A percentile compares a stretch with the other conserved stretches of the same genome.
phyloP scores from a whole-genome alignment of 2,113 vertebrate genomes.

The Perognathus longimembris region DNA sequence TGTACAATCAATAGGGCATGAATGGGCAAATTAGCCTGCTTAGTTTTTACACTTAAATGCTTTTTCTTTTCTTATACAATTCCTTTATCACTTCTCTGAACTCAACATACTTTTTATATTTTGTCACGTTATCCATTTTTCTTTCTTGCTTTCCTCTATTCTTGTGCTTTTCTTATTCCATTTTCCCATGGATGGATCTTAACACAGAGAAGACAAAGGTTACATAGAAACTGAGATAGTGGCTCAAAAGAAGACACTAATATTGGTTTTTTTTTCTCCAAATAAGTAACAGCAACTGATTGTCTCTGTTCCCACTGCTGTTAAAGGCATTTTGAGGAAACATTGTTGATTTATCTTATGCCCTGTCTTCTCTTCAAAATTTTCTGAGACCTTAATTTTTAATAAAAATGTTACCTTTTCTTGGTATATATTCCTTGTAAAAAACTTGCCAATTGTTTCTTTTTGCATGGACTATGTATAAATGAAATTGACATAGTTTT shows the following conservation, averaged over 20 bases:
- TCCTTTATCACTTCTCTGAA: slow-evolving; percentile 49
- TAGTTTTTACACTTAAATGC: not conserved
- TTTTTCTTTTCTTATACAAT: not conserved
- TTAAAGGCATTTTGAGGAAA: slow-evolving; percentile 10
- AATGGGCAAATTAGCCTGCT: not conserved
- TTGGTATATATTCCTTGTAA: slow-evolving; percentile 44
- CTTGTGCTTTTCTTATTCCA: not conserved
- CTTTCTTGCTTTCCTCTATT: not conserved
- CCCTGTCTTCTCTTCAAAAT: not conserved
- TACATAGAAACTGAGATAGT: slow-evolving; percentile 4
- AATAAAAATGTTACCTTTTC: slow-evolving; percentile 29
- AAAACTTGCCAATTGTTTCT: not conserved
- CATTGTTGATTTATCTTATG: slow-evolving; percentile 17
- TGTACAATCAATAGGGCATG: not conserved
- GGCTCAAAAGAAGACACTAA: not conserved
- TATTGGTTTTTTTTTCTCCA: slow-evolving; percentile 24
- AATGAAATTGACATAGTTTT: slow-evolving; percentile 25
- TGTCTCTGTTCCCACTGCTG: not conserved
- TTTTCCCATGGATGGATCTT: slow-evolving; percentile 9
- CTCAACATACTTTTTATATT: not conserved
- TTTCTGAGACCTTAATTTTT: slow-evolving; percentile 6
- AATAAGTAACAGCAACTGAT: not conserved
- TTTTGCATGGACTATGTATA: slow-evolving; percentile 11
- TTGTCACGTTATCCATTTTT: slow-evolving; percentile 38
- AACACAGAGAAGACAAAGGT: slow-evolving; percentile 41